These are phyloP conservation scores for Drosophila imparisetae DNA, from an alignment of 2,888 invertebrate genomes.

Conservation along the genomic window DNA sequence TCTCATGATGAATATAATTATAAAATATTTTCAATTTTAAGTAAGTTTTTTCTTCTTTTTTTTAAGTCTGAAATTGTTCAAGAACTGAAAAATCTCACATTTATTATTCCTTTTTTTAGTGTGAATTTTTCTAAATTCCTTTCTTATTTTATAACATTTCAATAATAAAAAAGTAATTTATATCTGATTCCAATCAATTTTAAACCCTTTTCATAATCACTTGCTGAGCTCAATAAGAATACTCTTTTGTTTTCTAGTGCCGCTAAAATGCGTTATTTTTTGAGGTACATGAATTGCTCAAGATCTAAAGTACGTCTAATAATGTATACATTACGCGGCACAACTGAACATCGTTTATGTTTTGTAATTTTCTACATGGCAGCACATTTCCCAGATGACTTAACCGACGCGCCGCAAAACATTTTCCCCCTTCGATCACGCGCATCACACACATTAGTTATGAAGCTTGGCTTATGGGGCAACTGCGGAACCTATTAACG, in stretches of 20 bases:
- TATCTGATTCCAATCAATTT: too few relatives aligned
- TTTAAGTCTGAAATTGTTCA: too few relatives aligned
- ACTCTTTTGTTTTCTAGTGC: not conserved
- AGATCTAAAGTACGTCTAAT: not conserved
- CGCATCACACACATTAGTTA: constrained; percentile 29
- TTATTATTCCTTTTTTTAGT: too few relatives aligned
- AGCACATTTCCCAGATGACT: constrained; percentile 44
- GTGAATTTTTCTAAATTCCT: too few relatives aligned
- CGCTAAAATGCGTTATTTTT: not conserved
- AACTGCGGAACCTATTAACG: constrained; percentile 51
- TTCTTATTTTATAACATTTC: too few relatives aligned
- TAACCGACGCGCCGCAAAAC: constrained; percentile 14
- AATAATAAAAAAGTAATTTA: too few relatives aligned
- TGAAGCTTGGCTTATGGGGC: constrained; percentile 26
- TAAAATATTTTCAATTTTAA: not conserved
- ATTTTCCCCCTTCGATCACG: constrained; percentile 30
- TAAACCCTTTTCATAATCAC: not conserved
- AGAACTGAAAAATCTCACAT: too few relatives aligned
- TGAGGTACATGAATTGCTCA: not conserved
- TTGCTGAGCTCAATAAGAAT: not conserved
- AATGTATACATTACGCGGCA: constrained; percentile 11
- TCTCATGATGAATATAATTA: not conserved
- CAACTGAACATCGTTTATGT: constrained; percentile 21
- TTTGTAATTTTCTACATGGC: constrained; percentile 27
- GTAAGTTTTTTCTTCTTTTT: not conserved